A percentile compares a stretch with the other conserved stretches of the same genome.
phyloP scores from a whole-genome alignment of 2,113 vertebrate genomes.

The Mystacornis crossleyi region DNA sequence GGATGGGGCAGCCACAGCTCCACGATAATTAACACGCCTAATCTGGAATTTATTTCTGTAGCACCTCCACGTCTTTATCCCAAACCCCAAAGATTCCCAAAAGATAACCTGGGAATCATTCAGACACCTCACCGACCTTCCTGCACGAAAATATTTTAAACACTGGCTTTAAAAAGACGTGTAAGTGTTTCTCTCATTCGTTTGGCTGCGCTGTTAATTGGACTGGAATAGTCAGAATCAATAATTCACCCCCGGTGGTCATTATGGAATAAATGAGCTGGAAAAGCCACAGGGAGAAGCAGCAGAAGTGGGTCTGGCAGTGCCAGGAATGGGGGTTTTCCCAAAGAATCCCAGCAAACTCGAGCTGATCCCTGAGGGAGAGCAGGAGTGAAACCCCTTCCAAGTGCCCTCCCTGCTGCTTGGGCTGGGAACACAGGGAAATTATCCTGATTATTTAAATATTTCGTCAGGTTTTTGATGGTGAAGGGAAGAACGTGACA shows the following conservation, averaged over 20 bases:
- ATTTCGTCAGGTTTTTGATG: slow-evolving; percentile 83
- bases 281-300: background rate
- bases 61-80: background rate
- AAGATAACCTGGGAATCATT: accelerated
- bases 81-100: background rate
- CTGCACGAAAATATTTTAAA: background rate
- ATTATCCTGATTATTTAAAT: background rate
- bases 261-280: background rate
- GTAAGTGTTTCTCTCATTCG: background rate
- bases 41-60: background rate
- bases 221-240: background rate
- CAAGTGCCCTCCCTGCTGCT: background rate
- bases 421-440: background rate
- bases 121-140: background rate
- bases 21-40: background rate
- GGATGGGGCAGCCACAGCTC: too few species aligned
- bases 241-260: background rate
- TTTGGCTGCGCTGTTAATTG: background rate
- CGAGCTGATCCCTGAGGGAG: background rate
- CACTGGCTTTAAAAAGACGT: background rate
- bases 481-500: slow-evolving; percentile 82
- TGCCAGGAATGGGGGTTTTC: background rate
- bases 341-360: background rate
- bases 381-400: background rate
- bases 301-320: background rate